Evolutionary conservation across 2,797 vertebrate species (phyloP).

Genomic region (Vespertilio murinus): DNA sequence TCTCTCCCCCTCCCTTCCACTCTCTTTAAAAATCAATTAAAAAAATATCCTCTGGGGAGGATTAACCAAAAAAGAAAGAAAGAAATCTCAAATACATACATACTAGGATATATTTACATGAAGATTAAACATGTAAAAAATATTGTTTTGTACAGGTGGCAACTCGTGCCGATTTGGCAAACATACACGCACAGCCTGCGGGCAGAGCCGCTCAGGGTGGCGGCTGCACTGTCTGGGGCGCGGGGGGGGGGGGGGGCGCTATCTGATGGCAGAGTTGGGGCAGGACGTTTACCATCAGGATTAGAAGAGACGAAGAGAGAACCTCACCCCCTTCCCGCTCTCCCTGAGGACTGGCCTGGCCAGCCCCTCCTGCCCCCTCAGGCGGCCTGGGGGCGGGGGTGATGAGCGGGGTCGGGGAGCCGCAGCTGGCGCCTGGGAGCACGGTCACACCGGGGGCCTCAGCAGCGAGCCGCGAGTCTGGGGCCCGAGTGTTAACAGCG

Average conservation of each 20-base stretch:
- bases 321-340: not conserved
- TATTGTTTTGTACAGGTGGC: accelerated
- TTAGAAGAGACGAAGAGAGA: not conserved
- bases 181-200: accelerated
- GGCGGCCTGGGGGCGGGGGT: not conserved
- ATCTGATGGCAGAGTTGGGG: not conserved
- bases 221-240: too few relatives aligned
- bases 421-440: not conserved
- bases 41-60: too few relatives aligned
- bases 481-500: not conserved
- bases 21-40: too few relatives aligned
- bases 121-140: not conserved
- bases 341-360: not conserved
- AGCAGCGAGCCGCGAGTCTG: not conserved
- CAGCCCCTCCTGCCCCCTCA: not conserved
- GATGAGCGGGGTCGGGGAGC: not conserved
- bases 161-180: not conserved
- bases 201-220: not conserved
- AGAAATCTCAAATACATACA: not conserved
- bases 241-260: too few relatives aligned
- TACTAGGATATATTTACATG: not conserved
- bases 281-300: not conserved
- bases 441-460: not conserved
- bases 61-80: too few relatives aligned
- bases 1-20: too few relatives aligned